phyloP scores from a whole-genome alignment of 1,140 invertebrate genomes.

The Brachionus manjavacas region DNA sequence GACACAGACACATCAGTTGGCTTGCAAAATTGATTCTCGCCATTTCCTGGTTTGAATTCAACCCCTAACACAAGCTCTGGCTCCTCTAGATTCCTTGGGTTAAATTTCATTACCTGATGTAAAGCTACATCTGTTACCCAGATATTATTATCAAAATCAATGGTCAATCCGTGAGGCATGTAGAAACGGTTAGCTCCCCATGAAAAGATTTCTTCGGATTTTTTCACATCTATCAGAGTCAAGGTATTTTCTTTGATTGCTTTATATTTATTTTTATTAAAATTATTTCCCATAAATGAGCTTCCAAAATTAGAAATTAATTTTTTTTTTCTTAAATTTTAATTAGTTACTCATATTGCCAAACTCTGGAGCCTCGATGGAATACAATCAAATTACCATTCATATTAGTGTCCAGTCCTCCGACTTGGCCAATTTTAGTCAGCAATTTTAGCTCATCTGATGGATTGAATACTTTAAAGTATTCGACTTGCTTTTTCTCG shows the following conservation, averaged over 20 bases:
- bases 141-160: slow-evolving; percentile 76
- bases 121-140: slow-evolving; percentile 92
- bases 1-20: slow-evolving; percentile 84
- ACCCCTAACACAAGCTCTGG: slow-evolving; percentile 74
- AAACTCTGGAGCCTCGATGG: slow-evolving; percentile 15
- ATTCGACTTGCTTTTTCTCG: not conserved
- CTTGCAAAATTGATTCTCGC: slow-evolving; percentile 74
- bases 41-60: slow-evolving; percentile 70
- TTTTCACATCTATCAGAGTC: slow-evolving; percentile 69
- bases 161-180: slow-evolving; percentile 85
- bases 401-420: slow-evolving; percentile 16
- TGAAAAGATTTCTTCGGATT: slow-evolving; percentile 67
- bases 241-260: slow-evolving; percentile 76
- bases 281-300: slow-evolving; percentile 14
- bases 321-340: not conserved
- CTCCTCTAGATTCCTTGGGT: slow-evolving; percentile 66
- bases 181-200: slow-evolving; percentile 82
- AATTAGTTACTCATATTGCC: slow-evolving; percentile 18
- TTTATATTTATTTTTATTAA: slow-evolving; percentile 55
- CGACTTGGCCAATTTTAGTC: slow-evolving; percentile 20
- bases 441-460: not conserved
- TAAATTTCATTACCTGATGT: slow-evolving; percentile 72
- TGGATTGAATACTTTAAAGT: not conserved
- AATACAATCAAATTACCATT: slow-evolving; percentile 18
- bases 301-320: not conserved